Percentiles rank a stretch among this genome's conserved stretches.
Conservation (phyloP, 2,113 vertebrate genomes). For the Chloropsis hardwickii region DNA sequence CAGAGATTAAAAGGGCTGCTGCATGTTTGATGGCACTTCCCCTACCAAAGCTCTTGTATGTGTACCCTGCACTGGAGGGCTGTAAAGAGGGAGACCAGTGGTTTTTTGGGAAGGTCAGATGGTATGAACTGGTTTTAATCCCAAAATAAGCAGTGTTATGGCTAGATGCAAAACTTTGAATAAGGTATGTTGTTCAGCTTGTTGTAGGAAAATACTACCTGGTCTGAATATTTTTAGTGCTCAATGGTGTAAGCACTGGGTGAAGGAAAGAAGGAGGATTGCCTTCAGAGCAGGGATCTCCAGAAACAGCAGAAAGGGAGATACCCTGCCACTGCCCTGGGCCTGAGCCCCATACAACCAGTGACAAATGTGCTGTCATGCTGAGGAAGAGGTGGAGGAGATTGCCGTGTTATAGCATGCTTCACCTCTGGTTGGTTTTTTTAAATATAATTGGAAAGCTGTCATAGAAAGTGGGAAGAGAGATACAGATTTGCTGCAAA, state of each 20-base stretch:
- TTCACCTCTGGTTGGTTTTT: not conserved
- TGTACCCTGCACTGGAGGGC: not conserved
- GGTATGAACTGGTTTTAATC: not conserved
- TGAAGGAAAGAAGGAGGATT: not conserved
- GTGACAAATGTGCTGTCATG: not conserved
- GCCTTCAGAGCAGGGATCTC: not conserved
- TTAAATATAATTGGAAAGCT: not conserved
- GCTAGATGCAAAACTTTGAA: not conserved
- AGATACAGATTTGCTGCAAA: not conserved
- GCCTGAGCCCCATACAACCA: not conserved
- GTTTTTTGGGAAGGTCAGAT: not conserved
- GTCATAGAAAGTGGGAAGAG: not conserved
- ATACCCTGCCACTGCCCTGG: not conserved
- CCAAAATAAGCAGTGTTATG: not conserved
- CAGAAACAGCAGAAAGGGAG: not conserved
- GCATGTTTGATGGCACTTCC: not conserved
- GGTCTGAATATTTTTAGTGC: not conserved
- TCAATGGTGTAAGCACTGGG: not conserved
- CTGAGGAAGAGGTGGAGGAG: not conserved
- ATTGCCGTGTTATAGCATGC: not conserved
- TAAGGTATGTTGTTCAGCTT: not conserved
- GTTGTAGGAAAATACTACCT: not conserved
- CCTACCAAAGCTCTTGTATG: not conserved
- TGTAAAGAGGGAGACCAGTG: not conserved
- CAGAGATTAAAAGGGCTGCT: not conserved